A percentile compares a stretch with the other conserved stretches of the same genome.
Conservation (phyloP, 37 sponge, comb jelly and placozoan species). For the Aphrocallistes beatrix region DNA sequence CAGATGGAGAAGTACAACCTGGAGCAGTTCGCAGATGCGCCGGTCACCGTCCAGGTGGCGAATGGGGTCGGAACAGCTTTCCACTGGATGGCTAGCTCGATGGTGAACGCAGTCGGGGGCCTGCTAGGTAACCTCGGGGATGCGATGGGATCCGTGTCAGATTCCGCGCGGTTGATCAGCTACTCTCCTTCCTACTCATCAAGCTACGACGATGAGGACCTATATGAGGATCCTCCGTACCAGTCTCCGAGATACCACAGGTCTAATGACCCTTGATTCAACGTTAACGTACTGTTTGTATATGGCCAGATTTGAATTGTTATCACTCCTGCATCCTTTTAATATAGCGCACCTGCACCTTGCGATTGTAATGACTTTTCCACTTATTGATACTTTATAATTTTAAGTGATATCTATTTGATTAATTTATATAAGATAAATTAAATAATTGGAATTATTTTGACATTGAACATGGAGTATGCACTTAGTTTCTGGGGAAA, state of each 20-base stretch:
- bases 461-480: too few relatives aligned
- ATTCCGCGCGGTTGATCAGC: not conserved
- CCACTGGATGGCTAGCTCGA: not conserved
- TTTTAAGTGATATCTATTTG: too few relatives aligned
- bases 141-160: not conserved
- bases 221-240: not conserved
- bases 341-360: too few relatives aligned
- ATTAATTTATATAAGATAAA: too few relatives aligned
- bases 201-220: constrained; percentile 1
- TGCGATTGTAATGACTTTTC: too few relatives aligned
- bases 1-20: constrained; percentile 11
- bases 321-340: not conserved
- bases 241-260: not conserved
- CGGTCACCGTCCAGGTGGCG: not conserved
- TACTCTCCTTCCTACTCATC: not conserved
- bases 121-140: not conserved
- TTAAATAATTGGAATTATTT: too few relatives aligned
- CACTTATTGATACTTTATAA: too few relatives aligned
- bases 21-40: not conserved
- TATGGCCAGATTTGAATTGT: not conserved
- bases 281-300: not conserved
- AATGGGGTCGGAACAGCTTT: not conserved
- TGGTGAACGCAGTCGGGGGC: not conserved
- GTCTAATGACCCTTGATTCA: not conserved
- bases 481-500: too few relatives aligned